Conservation (phyloP, 2,888 invertebrate species). For the Orthosia gracilis region DNA sequence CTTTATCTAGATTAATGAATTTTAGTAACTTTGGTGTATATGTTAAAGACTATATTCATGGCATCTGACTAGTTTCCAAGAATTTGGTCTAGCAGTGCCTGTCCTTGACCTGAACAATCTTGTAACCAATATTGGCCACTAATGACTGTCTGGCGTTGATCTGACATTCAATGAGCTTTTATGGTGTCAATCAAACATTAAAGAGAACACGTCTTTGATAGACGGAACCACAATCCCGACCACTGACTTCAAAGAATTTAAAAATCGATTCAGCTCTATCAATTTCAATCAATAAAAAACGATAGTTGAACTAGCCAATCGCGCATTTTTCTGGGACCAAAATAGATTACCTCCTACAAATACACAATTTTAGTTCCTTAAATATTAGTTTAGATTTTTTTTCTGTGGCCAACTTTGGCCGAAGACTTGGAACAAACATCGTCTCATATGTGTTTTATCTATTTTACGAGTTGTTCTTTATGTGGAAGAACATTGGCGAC, state of each 20-base stretch:
- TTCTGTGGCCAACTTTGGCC: slow-evolving; percentile 19
- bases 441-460: slow-evolving; percentile 53
- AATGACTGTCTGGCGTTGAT: slow-evolving; percentile 23
- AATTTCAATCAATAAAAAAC: slow-evolving; percentile 1
- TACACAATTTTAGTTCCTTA: neutral
- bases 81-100: neutral
- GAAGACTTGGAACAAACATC: slow-evolving; percentile 34
- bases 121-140: slow-evolving; percentile 5
- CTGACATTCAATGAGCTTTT: neutral
- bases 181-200: slow-evolving; percentile 16
- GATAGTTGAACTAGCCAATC: neutral
- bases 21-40: neutral
- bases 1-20: neutral
- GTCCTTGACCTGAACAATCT: slow-evolving; percentile 28
- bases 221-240: neutral
- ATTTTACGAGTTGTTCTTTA: slow-evolving; percentile 56
- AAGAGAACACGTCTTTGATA: slow-evolving; percentile 1
- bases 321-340: neutral
- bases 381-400: neutral
- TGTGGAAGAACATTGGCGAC: slow-evolving; percentile 54
- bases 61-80: neutral
- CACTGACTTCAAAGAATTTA: neutral
- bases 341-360: neutral
- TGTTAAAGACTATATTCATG: neutral
- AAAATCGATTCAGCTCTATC: neutral